Evolutionary conservation across 92 coral and sea anemone genomes (phyloP).

Genomic region (Zoanthus sociatus): DNA sequence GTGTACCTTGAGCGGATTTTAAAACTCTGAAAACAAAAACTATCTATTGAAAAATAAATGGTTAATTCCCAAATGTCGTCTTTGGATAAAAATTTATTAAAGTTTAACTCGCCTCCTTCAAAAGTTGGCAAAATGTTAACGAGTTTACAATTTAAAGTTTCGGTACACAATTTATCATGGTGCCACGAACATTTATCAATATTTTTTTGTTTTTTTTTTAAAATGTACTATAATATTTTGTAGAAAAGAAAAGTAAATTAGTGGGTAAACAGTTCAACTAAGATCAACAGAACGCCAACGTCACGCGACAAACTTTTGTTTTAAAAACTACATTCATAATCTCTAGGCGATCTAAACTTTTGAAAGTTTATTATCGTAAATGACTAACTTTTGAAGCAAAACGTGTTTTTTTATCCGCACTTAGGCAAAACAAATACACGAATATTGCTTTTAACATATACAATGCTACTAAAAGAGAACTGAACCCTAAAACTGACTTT

Average conservation of each 20-base stretch:
- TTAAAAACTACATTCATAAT: constrained; percentile 1
- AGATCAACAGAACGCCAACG: neutral
- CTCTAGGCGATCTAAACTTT: neutral
- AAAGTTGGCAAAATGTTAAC: too few species aligned
- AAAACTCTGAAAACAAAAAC: too few species aligned
- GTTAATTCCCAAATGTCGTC: too few species aligned
- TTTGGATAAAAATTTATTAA: too few species aligned
- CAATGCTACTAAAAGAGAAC: neutral
- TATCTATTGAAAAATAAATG: too few species aligned
- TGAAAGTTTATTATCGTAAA: neutral
- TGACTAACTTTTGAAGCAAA: neutral
- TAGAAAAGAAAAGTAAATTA: neutral
- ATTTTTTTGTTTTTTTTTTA: neutral
- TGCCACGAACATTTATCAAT: neutral
- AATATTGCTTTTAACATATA: neutral
- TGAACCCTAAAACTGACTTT: too few species aligned
- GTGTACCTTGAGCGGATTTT: too few species aligned
- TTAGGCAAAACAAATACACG: neutral
- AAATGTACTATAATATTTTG: neutral
- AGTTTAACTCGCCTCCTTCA: too few species aligned
- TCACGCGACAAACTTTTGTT: neutral
- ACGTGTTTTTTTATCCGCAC: neutral
- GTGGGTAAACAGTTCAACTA: neutral
- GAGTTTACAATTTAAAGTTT: too few species aligned
- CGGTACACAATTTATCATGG: neutral